These are phyloP conservation scores for Drosophila watanabei DNA, from an alignment of 1,140 invertebrate genomes.

Conservation along the genomic window DNA sequence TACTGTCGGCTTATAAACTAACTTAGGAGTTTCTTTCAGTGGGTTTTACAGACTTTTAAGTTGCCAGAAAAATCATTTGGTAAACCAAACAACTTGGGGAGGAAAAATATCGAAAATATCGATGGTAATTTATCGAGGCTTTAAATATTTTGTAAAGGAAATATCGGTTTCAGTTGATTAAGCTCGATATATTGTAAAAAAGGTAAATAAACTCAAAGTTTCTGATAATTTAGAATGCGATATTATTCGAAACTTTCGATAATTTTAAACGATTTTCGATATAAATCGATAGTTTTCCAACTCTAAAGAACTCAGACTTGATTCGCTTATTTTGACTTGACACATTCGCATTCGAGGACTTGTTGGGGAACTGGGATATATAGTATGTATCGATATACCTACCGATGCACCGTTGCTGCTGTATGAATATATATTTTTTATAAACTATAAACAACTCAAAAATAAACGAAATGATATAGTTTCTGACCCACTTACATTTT, in stretches of 20 bases:
- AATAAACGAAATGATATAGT: neutral
- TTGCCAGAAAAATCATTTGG: constrained; percentile 25
- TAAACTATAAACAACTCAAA: constrained; percentile 6
- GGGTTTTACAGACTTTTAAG: neutral
- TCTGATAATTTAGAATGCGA: neutral
- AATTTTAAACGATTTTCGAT: neutral
- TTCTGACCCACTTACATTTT: constrained; percentile 22
- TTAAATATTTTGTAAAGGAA: neutral
- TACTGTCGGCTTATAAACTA: constrained; percentile 20
- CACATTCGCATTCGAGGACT: constrained; percentile 52
- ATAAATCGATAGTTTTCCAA: neutral
- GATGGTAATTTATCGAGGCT: neutral
- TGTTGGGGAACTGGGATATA: neutral
- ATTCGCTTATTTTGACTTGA: constrained; percentile 39
- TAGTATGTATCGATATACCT: constrained; percentile 48
- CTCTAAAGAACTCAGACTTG: constrained; percentile 10
- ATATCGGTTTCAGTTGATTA: neutral
- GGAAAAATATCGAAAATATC: neutral
- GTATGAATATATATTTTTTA: constrained; percentile 8
- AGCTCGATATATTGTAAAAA: neutral
- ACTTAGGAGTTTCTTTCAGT: constrained; percentile 7
- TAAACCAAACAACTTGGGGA: neutral
- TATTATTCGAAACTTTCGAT: neutral
- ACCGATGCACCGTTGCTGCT: constrained; percentile 72
- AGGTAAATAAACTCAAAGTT: neutral